Conservation (phyloP, 2,113 vertebrate species). For the Odocoileus hemionus region DNA sequence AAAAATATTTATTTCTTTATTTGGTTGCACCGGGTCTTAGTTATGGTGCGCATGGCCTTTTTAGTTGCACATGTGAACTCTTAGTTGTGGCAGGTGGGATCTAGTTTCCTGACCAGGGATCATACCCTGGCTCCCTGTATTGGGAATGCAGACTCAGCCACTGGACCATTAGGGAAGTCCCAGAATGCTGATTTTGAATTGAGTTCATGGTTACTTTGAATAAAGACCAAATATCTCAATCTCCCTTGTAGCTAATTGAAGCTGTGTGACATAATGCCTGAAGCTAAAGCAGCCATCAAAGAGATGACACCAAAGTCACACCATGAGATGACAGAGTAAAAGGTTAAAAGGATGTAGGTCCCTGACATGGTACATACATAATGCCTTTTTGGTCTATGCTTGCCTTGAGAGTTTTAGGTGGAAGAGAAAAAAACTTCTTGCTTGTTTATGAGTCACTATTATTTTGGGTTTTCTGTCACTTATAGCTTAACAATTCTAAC, state of each 20-base stretch:
- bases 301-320: background rate
- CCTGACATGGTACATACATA: background rate
- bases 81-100: background rate
- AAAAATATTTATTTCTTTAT: background rate
- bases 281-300: background rate
- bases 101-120: background rate
- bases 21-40: background rate
- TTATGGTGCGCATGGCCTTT: rapidly evolving
- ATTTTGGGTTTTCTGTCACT: background rate
- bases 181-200: background rate
- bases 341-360: background rate
- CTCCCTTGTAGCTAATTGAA: background rate
- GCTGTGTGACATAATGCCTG: background rate
- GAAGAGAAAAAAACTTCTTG: background rate
- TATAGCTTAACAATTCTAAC: background rate
- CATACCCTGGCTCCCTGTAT: background rate
- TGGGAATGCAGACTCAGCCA: background rate
- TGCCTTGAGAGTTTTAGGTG: background rate
- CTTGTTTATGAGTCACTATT: background rate
- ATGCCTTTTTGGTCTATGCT: background rate
- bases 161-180: background rate
- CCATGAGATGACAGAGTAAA: background rate
- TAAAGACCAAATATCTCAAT: background rate
- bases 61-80: background rate
- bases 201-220: background rate